phyloP scores from a whole-genome alignment of 2,888 invertebrate genomes.

The Euzophera pinguis region DNA sequence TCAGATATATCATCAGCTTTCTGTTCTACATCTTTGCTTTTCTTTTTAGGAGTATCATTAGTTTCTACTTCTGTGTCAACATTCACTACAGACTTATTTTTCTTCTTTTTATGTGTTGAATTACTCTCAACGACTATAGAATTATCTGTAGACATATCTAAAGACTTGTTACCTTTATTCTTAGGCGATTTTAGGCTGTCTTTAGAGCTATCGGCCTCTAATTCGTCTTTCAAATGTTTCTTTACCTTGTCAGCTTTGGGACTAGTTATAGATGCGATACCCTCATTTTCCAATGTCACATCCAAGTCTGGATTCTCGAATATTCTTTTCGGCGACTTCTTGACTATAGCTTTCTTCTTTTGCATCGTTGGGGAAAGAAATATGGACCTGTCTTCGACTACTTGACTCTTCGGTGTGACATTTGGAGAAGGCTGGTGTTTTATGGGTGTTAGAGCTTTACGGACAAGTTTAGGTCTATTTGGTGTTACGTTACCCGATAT shows the following conservation, averaged over 20 bases:
- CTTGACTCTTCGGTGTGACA: constrained; percentile 69
- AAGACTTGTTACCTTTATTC: constrained; percentile 24
- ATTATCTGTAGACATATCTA: constrained; percentile 14
- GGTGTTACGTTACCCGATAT: constrained; percentile 79
- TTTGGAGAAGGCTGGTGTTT: constrained; percentile 68
- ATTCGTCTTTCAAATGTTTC: constrained; percentile 57
- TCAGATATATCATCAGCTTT: constrained; percentile 9
- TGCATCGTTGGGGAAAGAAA: constrained; percentile 66
- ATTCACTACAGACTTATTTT: not conserved
- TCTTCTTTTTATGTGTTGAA: constrained; percentile 28
- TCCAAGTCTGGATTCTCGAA: constrained; percentile 64
- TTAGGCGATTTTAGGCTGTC: constrained; percentile 33
- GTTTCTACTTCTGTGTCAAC: constrained; percentile 18
- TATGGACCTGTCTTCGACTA: constrained; percentile 61
- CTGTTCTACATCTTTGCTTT: constrained; percentile 23
- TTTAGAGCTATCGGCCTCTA: constrained; percentile 35
- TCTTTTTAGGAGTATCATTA: constrained; percentile 46
- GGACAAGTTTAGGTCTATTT: constrained; percentile 67
- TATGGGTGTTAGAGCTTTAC: constrained; percentile 62
- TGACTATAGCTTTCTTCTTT: constrained; percentile 68
- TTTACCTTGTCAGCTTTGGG: constrained; percentile 67
- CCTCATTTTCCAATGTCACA: constrained; percentile 42
- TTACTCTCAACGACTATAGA: constrained; percentile 26
- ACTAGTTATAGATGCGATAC: constrained; percentile 31
- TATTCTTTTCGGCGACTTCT: constrained; percentile 72